Evolutionary conservation across 2,888 invertebrate species (phyloP).

Genomic region (Steinernema carpocapsae): DNA sequence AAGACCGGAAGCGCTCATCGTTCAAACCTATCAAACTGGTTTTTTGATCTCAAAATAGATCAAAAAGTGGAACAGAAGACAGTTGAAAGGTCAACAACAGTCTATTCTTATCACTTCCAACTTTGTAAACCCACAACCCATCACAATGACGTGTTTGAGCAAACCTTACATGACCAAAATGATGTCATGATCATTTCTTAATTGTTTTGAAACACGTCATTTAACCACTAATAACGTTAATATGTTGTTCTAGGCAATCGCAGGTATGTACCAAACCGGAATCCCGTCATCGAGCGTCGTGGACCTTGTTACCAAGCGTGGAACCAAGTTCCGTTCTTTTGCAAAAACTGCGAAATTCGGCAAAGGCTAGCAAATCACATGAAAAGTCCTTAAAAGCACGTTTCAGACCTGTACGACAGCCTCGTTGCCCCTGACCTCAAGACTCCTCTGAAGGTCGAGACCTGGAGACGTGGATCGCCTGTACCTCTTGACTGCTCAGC

Average conservation of each 20-base stretch:
- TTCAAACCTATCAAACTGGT: too few relatives aligned
- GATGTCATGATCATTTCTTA: too few relatives aligned
- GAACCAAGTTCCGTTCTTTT: constrained; percentile 79
- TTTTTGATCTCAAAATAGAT: too few relatives aligned
- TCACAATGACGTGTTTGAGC: too few relatives aligned
- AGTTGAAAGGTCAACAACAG: too few relatives aligned
- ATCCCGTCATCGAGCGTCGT: constrained; percentile 43
- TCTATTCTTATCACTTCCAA: too few relatives aligned
- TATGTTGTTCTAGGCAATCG: constrained; percentile 44
- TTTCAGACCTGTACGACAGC: constrained; percentile 79
- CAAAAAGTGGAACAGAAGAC: too few relatives aligned
- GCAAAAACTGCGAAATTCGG: constrained; percentile 75
- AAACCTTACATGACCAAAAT: too few relatives aligned
- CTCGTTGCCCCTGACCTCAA: constrained; percentile 79
- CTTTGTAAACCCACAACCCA: too few relatives aligned
- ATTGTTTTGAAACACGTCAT: too few relatives aligned
- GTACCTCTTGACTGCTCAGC: constrained; percentile 69
- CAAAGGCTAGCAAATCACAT: neutral
- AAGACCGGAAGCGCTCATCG: too few relatives aligned
- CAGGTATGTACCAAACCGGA: constrained; percentile 50
- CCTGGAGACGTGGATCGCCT: constrained; percentile 84
- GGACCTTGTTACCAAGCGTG: constrained; percentile 72
- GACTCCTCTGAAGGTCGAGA: constrained; percentile 80
- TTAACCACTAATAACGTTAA: too few relatives aligned
- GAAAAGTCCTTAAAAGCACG: neutral